A percentile compares a stretch with the other conserved stretches of the same genome.
Conservation (phyloP, 1,140 invertebrate genomes). For the Globodera ellingtonae region DNA sequence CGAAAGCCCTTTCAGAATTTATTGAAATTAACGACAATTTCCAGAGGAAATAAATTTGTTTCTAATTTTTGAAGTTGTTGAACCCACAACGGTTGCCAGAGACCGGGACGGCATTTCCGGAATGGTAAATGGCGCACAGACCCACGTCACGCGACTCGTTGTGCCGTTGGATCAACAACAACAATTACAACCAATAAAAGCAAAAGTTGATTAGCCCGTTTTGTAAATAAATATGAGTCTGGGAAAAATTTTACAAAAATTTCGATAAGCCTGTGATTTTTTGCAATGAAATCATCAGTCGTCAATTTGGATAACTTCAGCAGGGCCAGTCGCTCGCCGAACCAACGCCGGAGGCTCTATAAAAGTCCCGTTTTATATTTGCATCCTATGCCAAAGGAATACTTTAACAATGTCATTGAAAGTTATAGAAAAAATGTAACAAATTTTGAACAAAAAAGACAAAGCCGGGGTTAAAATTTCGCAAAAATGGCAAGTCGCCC, state of each 20-base stretch:
- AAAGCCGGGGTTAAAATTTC: not conserved
- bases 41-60: too few species aligned
- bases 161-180: conserved; percentile 1
- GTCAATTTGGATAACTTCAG: not conserved
- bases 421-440: too few species aligned
- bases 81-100: conserved; percentile 13
- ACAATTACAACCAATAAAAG: not conserved
- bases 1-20: not conserved
- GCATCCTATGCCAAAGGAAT: too few species aligned
- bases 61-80: conserved; percentile 10
- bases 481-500: not conserved
- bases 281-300: not conserved
- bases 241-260: conserved; percentile 8
- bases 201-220: not conserved
- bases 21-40: not conserved
- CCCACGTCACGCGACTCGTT: not conserved
- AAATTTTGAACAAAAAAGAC: not conserved
- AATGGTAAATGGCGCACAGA: not conserved
- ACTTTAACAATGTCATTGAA: too few species aligned
- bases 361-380: too few species aligned
- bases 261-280: not conserved
- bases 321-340: not conserved
- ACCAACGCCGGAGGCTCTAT: not conserved
- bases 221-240: conserved; percentile 9
- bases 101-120: conserved; percentile 7